Evolutionary conservation across 2,797 vertebrate species (phyloP).

Genomic region (Manis crassicaudata): DNA sequence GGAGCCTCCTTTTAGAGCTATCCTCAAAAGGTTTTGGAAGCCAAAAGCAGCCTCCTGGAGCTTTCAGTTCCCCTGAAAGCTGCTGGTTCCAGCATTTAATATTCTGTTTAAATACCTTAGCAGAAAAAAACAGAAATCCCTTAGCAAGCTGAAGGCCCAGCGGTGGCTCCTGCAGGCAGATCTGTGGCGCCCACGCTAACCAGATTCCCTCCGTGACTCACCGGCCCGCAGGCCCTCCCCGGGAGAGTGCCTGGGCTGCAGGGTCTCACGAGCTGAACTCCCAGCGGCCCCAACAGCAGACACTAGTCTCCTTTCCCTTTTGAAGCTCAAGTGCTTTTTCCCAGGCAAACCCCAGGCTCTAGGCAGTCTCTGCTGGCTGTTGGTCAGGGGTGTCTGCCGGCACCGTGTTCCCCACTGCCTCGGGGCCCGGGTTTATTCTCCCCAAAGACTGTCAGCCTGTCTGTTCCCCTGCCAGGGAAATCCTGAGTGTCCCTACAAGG

Average conservation of each 20-base stretch:
- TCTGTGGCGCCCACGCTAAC: rapidly evolving
- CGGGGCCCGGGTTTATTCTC: not conserved
- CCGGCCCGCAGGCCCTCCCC: not conserved
- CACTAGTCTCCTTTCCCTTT: not conserved
- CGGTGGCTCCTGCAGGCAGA: rapidly evolving
- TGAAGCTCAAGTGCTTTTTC: not conserved
- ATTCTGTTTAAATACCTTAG: not conserved
- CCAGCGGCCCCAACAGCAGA: not conserved
- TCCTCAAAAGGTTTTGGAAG: not conserved
- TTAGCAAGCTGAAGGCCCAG: not conserved
- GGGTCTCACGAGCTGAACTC: not conserved
- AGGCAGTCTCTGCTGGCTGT: rapidly evolving
- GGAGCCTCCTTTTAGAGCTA: not conserved
- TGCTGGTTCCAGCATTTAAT: not conserved
- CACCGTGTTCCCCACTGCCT: rapidly evolving
- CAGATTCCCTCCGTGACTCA: not conserved
- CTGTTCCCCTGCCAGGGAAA: not conserved
- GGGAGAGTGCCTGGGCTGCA: not conserved
- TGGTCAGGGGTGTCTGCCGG: not conserved
- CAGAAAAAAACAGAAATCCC: not conserved
- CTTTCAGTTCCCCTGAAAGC: not conserved
- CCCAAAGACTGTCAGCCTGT: not conserved
- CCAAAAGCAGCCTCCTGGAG: not conserved
- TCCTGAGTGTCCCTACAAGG: not conserved
- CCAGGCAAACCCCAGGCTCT: rapidly evolving